Base-by-base conservation (phyloP, 2,888 invertebrate species). In the Phengaris arion region DNA sequence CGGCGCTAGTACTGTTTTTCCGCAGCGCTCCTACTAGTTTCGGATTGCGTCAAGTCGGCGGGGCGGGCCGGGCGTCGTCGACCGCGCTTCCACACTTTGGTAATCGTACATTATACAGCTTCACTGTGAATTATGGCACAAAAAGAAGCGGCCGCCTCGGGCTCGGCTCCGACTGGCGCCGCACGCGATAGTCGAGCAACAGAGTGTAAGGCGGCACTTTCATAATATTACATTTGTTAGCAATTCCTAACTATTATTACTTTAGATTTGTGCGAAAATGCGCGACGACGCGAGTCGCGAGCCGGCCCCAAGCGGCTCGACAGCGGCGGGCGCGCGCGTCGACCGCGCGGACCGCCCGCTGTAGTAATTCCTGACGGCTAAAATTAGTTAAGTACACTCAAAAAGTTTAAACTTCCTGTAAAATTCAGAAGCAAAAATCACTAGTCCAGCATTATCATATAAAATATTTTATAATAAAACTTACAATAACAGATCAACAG, bases 341-440 rank as follows among this genome's bases (percentile, higher is more conserved):
- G 1, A 8, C 3, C 7, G 6, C 48, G 48, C 48, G 48, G 48
- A 48, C 48, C 48, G 48, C 48, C 48, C 48, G 22, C 59, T 22
- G 35, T 10, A 35, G 64, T 64, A 35, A 64, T 64, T 64, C 64
- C 64, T 22, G 64, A 52, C 51, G 22, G 22, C 52, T 72, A 52
- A 72, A 52, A 72, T 54, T 70, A 70, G 13, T 72, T 72, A 72
- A 72, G 72, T 72, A 72, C 72, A n/a, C 35, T 52, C 13, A 12
- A 72, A 46, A 9, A 64, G 8, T 64, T 64, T 2, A 15, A 15
- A 7, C 22, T 59, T 35, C 64, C 64, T 35, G 35, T 5, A 35
- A 35, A n/a, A 48, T n/a, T 69, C 48, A 52, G 22, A 72, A n/a
- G 72, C 51, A 52, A 12, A n/a, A 54, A 72, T 35, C 52, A 72